These are phyloP conservation scores for Siderastrea radians DNA, from an alignment of 92 coral and sea anemone species.

Conservation along the genomic window DNA sequence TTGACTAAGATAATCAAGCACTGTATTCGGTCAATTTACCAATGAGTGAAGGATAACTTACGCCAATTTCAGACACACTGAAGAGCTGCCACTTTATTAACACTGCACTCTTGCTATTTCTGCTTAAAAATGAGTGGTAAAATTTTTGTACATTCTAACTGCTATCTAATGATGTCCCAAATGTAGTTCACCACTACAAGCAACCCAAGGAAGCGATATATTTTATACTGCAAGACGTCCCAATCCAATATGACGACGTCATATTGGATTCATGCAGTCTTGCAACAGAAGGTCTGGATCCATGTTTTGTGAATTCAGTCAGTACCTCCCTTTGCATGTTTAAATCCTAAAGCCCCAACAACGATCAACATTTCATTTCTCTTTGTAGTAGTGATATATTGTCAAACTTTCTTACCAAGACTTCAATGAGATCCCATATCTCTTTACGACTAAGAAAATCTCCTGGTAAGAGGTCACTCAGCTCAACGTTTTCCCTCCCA, in stretches of 20 bases:
- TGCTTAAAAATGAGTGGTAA: background rate
- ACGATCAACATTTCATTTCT: background rate
- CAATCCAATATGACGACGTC: background rate
- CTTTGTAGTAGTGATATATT: background rate
- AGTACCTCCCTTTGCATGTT: background rate
- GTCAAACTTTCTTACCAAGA: background rate
- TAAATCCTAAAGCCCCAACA: background rate
- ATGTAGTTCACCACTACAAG: background rate
- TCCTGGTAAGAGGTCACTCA: constrained; percentile 14
- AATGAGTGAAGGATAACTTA: too few species aligned
- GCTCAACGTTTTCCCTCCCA: constrained; percentile 22
- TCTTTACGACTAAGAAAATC: constrained; percentile 18
- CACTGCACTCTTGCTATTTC: background rate
- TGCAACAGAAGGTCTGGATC: background rate
- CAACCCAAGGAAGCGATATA: background rate
- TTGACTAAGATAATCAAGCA: too few species aligned
- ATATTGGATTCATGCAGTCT: background rate
- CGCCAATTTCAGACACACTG: too few species aligned
- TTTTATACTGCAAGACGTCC: background rate
- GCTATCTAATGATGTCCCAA: background rate
- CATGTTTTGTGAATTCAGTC: background rate
- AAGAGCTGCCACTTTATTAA: too few species aligned
- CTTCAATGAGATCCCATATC: constrained; percentile 8
- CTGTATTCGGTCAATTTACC: too few species aligned
- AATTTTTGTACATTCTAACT: background rate